Conservation (phyloP, 2,888 invertebrate species). For the Ametastegia equiseti region DNA sequence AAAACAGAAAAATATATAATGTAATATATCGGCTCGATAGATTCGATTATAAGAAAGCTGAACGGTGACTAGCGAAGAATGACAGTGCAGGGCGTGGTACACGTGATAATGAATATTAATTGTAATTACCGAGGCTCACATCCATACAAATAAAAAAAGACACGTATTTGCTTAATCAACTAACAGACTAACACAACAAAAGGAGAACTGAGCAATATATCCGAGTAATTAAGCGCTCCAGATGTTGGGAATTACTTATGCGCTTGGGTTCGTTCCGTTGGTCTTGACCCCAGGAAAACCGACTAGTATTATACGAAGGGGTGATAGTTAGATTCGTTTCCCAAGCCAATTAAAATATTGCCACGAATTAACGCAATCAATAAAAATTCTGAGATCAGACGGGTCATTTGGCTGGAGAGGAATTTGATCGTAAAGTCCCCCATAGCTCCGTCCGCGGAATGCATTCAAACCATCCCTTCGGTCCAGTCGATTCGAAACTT, state of each 20-base stretch:
- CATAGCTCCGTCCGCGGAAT: slow-evolving; percentile 25
- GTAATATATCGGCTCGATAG: slow-evolving; percentile 9
- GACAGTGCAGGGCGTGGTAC: slow-evolving; percentile 53
- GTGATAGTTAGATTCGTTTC: slow-evolving; percentile 35
- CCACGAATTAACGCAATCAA: slow-evolving; percentile 46
- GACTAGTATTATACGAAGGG: not conserved
- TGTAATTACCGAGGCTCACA: slow-evolving; percentile 59
- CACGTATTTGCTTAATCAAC: slow-evolving; percentile 68
- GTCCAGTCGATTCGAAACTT: slow-evolving; percentile 31
- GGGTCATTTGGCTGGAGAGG: slow-evolving; percentile 40
- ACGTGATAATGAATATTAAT: slow-evolving; percentile 62
- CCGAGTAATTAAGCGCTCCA: slow-evolving; percentile 73
- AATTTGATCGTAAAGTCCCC: slow-evolving; percentile 38
- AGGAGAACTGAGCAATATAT: slow-evolving; percentile 65
- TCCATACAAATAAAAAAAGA: slow-evolving; percentile 58
- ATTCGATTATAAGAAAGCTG: slow-evolving; percentile 42
- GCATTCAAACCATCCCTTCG: slow-evolving; percentile 20
- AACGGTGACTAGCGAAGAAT: slow-evolving; percentile 26
- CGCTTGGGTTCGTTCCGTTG: slow-evolving; percentile 12
- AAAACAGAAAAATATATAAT: not conserved
- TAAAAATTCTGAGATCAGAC: slow-evolving; percentile 44
- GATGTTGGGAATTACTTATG: slow-evolving; percentile 72
- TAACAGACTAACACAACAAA: slow-evolving; percentile 59
- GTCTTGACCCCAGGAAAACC: slow-evolving; percentile 14
- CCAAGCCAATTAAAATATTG: slow-evolving; percentile 48